Percentiles rank a stretch among this genome's conserved stretches.
phyloP scores from a whole-genome alignment of 2,888 invertebrate species.

The Mesorhabditis sp. region DNA sequence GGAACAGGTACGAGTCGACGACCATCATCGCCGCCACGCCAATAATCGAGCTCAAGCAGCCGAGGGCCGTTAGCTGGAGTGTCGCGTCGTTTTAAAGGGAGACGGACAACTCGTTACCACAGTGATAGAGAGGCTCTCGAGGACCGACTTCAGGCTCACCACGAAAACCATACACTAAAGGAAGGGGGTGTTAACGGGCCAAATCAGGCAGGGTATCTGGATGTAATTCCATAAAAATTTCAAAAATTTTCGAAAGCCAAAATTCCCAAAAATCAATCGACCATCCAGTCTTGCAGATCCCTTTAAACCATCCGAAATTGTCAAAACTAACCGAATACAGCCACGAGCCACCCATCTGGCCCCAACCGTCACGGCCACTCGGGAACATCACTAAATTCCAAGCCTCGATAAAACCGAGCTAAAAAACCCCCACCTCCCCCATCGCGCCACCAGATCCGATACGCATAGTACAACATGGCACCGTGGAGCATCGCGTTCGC shows the following conservation, averaged over 20 bases:
- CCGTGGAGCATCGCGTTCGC: neutral
- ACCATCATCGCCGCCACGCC: neutral
- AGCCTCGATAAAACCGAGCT: no score
- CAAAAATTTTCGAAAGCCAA: no score
- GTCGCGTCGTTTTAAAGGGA: neutral
- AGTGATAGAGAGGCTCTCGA: constrained; percentile 17
- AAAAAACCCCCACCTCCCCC: neutral
- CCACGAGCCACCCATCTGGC: neutral
- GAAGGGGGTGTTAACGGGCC: neutral
- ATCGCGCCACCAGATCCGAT: neutral
- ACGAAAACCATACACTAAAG: constrained; percentile 13
- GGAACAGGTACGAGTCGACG: neutral
- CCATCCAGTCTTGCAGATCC: neutral
- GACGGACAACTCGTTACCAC: constrained; percentile 6
- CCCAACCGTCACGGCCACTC: constrained; percentile 2
- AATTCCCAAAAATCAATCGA: no score
- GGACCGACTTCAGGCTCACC: constrained; percentile 16
- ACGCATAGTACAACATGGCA: neutral
- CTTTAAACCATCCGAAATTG: neutral
- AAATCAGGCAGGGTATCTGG: neutral
- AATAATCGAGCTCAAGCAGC: neutral
- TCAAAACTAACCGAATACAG: neutral
- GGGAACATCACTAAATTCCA: neutral
- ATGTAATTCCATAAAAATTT: neutral
- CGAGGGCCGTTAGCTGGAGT: neutral